phyloP scores from a whole-genome alignment of 1,140 invertebrate genomes.

The Odontomachus brunneus region DNA sequence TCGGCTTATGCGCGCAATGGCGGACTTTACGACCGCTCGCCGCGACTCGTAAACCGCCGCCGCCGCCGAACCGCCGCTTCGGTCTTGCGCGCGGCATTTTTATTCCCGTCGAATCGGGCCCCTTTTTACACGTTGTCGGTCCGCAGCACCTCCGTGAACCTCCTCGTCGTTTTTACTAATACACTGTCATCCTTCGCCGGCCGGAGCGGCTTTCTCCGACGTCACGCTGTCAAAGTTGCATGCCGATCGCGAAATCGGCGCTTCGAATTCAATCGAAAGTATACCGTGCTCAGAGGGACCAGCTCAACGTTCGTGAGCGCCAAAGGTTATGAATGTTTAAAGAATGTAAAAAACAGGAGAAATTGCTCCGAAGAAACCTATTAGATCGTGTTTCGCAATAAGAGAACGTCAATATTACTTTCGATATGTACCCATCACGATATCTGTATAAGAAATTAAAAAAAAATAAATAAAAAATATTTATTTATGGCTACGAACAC shows the following conservation, averaged over 20 bases:
- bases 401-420: neutral
- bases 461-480: too few species aligned
- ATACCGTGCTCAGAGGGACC: too few species aligned
- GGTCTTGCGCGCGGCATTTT: slow-evolving; percentile 34
- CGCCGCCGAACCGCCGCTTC: slow-evolving; percentile 17
- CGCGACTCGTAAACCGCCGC: slow-evolving; percentile 46
- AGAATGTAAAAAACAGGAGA: neutral
- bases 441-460: too few species aligned
- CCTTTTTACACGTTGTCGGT: slow-evolving; percentile 2
- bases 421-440: neutral
- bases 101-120: slow-evolving; percentile 36
- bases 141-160: neutral
- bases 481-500: too few species aligned
- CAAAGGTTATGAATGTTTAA: neutral
- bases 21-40: slow-evolving; percentile 38
- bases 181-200: slow-evolving; percentile 37
- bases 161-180: slow-evolving; percentile 31
- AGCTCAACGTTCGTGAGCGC: neutral
- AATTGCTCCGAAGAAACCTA: neutral
- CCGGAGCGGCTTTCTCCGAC: slow-evolving; percentile 30
- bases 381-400: neutral
- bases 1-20: slow-evolving; percentile 48
- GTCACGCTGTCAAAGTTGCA: slow-evolving; percentile 36
- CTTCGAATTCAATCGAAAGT: slow-evolving; percentile 1
- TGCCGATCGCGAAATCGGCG: slow-evolving; percentile 34